Conservation (phyloP, 2,888 invertebrate species). For the Dasypolia templi region DNA sequence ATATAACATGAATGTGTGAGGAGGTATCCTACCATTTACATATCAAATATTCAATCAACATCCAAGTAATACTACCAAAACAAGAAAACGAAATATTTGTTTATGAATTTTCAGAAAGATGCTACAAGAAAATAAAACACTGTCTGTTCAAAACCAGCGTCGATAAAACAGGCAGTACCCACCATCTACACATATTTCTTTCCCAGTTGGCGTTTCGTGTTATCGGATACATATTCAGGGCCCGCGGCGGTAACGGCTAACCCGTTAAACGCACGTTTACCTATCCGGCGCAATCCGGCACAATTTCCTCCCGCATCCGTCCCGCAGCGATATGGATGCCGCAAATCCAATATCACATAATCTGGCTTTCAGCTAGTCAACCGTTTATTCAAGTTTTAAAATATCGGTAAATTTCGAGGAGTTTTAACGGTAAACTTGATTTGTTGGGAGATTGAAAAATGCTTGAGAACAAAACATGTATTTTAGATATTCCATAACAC, state of each 20-base stretch:
- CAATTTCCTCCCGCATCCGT: conserved; percentile 56
- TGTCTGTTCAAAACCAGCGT: background rate
- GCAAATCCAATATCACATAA: conserved; percentile 59
- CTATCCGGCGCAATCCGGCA: conserved; percentile 37
- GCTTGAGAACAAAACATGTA: background rate
- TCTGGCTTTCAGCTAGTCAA: conserved; percentile 37
- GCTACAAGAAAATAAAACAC: background rate
- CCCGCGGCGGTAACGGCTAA: conserved; percentile 26
- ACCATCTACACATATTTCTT: background rate
- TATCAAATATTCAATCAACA: too few relatives aligned
- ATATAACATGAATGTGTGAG: background rate
- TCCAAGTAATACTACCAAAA: too few relatives aligned
- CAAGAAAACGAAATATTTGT: too few relatives aligned
- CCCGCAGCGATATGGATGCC: conserved; percentile 45
- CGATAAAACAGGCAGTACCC: background rate
- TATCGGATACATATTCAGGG: conserved; percentile 32
- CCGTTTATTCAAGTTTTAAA: conserved; percentile 40
- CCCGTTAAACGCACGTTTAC: conserved; percentile 35
- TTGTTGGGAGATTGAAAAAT: conserved; percentile 7
- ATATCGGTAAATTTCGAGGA: conserved; percentile 25
- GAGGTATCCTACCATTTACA: background rate
- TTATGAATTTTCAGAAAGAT: too few relatives aligned
- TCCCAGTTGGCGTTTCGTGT: conserved; percentile 13
- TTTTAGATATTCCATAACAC: too few relatives aligned
- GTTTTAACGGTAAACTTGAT: conserved; percentile 12